Conservation (phyloP, 2,113 vertebrate genomes). For the Asarcornis scutulata region DNA sequence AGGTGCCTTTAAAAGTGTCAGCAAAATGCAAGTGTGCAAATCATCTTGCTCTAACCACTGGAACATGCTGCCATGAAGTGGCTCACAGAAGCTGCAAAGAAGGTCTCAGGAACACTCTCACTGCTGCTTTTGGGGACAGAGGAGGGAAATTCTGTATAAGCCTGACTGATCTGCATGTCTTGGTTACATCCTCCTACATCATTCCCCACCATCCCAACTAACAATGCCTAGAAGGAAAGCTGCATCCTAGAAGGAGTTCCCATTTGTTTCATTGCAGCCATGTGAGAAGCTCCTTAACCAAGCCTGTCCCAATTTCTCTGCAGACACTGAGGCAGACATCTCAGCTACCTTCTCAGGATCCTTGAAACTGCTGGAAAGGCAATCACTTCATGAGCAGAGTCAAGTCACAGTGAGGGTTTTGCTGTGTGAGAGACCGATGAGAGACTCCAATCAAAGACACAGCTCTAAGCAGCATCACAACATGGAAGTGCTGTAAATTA, state of each 20-base stretch:
- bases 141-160: not conserved
- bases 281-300: fast-evolving
- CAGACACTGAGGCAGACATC: not conserved
- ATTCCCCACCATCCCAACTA: not conserved
- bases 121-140: not conserved
- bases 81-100: not conserved
- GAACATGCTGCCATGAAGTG: not conserved
- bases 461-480: not conserved
- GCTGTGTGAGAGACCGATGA: not conserved
- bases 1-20: not conserved
- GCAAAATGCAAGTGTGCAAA: not conserved
- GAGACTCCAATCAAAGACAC: not conserved
- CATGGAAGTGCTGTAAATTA: not conserved
- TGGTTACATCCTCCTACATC: not conserved
- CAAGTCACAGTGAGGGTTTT: not conserved
- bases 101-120: not conserved
- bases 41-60: not conserved
- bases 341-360: not conserved
- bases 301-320: not conserved
- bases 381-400: not conserved
- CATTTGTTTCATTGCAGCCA: not conserved
- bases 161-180: not conserved
- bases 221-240: fast-evolving
- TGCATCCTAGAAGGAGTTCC: not conserved
- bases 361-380: not conserved